Base-by-base conservation (phyloP, 2,797 vertebrate species). In the Rhinophrynus dorsalis region DNA sequence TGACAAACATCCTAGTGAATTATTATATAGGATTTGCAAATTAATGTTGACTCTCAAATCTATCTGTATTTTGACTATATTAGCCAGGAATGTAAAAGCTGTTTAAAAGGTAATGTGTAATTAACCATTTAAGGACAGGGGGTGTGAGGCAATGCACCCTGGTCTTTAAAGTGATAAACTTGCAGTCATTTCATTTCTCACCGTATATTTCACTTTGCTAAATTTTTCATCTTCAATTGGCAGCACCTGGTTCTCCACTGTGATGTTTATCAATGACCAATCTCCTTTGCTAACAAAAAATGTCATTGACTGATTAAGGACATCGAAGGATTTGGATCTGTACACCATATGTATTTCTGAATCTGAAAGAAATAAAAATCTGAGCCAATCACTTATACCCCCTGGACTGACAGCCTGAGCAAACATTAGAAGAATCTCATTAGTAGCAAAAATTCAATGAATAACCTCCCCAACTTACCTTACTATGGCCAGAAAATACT, bases 231-330 rank as follows among this genome's bases (percentile, higher is more conserved):
- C 5, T 1, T 26, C 5, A 33, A 2, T 6, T 1, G 3, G 0
- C 2, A 13, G 11, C 2, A 2, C 47, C 5, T 18, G 1, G 18
- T 37, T 37, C 3, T 15, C 1, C 10, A 63, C 58, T 2, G 29
- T 55, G 29, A 70, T 55, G 15, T 62, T 2, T n/a, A 24, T 1
- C 15, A 70, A 24, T 2, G 2, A 6, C 67, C 67, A 70, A n/a
- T 70, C 67, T 47, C 67, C 67, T 62, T 63, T 55, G 15, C 50
- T 48, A 7, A 13, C 29, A 29, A 47, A 55, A 24, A 45, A 18
- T 5, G 54, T 3, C 9, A 26, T 6, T 26, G 58, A 52, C 6
- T 12, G 17, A 23, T 29, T 4, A 12, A 1, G 12, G 20, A 70
- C 57, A 5, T 8, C 3, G 1, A 1, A 17, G 7, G 67, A 70